A percentile compares a stretch with the other conserved stretches of the same genome.
These are phyloP conservation scores for Nasonia oneida DNA, from an alignment of 2,888 invertebrate genomes.

Conservation along the genomic window DNA sequence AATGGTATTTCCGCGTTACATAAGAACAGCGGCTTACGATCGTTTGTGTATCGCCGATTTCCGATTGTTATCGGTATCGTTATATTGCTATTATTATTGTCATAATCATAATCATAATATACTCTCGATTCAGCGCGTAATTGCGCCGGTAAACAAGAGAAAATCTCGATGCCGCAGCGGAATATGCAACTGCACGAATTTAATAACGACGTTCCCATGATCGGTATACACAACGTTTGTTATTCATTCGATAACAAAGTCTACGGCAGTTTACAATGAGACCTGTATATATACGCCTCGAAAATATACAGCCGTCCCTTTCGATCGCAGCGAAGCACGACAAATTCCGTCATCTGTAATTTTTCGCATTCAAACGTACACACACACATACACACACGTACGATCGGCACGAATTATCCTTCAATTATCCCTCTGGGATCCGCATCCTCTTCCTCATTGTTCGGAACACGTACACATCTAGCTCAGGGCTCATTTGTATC, in stretches of 20 bases:
- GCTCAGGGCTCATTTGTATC: background rate
- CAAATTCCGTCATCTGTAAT: background rate
- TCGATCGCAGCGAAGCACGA: background rate
- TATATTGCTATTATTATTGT: background rate
- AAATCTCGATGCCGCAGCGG: too few relatives aligned
- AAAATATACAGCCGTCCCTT: background rate
- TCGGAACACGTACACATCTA: background rate
- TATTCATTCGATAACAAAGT: background rate
- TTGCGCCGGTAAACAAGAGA: background rate
- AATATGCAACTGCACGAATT: background rate
- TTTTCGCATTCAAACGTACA: background rate
- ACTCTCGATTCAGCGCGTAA: background rate
- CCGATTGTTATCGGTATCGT: background rate
- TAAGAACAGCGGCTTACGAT: background rate
- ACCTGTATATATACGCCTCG: background rate
- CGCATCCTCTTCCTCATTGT: slow-evolving; percentile 18
- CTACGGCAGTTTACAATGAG: too few relatives aligned
- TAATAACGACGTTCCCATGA: background rate
- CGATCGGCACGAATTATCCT: slow-evolving; percentile 27
- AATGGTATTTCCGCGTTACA: background rate
- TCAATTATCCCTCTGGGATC: slow-evolving; percentile 36
- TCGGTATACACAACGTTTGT: background rate
- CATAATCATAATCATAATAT: background rate
- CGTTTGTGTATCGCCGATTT: background rate
- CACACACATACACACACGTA: background rate